These are phyloP conservation scores for Rhadina sibilatrix DNA, from an alignment of 2,113 vertebrate species.

Conservation along the genomic window DNA sequence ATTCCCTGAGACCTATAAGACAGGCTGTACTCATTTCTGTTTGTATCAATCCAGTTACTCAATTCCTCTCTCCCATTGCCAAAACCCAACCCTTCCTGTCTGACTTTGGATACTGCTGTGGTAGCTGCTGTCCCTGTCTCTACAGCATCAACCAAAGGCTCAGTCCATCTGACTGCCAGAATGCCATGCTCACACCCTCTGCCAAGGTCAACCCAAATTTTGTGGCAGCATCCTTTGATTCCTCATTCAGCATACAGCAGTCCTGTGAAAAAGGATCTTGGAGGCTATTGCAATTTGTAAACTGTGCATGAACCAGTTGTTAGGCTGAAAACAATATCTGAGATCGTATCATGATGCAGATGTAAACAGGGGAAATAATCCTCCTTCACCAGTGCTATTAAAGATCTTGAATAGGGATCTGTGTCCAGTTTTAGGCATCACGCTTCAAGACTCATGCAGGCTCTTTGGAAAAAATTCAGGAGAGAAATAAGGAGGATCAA, in stretches of 20 bases:
- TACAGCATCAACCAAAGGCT: background rate
- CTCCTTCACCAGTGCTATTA: background rate
- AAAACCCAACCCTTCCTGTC: background rate
- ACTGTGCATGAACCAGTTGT: background rate
- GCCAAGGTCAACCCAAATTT: background rate
- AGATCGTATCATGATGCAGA: background rate
- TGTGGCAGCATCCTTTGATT: background rate
- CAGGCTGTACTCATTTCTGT: background rate
- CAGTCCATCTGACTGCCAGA: background rate
- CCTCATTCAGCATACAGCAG: background rate
- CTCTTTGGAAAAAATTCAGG: background rate
- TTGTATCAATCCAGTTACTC: background rate
- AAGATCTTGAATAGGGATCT: background rate
- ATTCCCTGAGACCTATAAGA: background rate
- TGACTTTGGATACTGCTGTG: background rate
- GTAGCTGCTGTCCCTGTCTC: background rate
- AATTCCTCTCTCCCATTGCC: background rate
- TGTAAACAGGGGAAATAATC: constrained; percentile 28
- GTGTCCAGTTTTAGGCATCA: constrained; percentile 24
- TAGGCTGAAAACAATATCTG: background rate
- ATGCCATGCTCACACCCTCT: accelerated
- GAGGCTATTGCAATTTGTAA: background rate
- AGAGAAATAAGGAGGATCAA: constrained; percentile 30
- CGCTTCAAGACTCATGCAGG: background rate
- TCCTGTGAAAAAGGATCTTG: background rate